Evolutionary conservation across 2,888 invertebrate genomes (phyloP).

Genomic region (Epistrophe grossulariae): DNA sequence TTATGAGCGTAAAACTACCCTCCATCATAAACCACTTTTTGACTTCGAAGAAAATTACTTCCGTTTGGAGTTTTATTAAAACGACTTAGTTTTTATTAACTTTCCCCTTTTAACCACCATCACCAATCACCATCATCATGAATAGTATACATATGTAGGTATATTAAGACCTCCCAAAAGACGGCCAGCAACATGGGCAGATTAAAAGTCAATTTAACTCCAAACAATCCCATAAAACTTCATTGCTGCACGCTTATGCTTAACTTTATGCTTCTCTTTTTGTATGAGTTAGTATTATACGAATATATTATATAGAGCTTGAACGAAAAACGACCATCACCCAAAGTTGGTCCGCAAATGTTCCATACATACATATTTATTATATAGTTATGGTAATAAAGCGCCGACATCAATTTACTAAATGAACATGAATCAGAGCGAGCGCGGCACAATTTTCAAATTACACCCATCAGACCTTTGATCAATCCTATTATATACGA

Average conservation of each 20-base stretch:
- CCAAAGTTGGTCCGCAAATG: constrained; percentile 20
- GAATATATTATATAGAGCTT: neutral
- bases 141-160: no score
- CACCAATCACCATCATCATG: neutral
- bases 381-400: constrained; percentile 72
- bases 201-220: constrained; percentile 73
- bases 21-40: constrained; percentile 30
- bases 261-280: constrained; percentile 14
- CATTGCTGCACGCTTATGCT: constrained; percentile 67
- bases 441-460: constrained; percentile 60
- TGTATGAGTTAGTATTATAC: neutral
- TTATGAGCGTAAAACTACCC: neutral
- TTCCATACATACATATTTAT: neutral
- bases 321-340: constrained; percentile 44
- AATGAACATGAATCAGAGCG: constrained; percentile 65
- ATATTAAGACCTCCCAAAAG: neutral
- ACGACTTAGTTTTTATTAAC: constrained; percentile 42
- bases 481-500: constrained; percentile 61
- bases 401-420: constrained; percentile 70
- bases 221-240: constrained; percentile 70
- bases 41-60: constrained; percentile 31
- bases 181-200: constrained; percentile 33
- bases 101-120: neutral
- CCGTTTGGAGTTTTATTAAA: constrained; percentile 40
- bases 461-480: constrained; percentile 66